Base-by-base conservation (phyloP, 2,797 vertebrate species). In the Syngnathus acus region DNA sequence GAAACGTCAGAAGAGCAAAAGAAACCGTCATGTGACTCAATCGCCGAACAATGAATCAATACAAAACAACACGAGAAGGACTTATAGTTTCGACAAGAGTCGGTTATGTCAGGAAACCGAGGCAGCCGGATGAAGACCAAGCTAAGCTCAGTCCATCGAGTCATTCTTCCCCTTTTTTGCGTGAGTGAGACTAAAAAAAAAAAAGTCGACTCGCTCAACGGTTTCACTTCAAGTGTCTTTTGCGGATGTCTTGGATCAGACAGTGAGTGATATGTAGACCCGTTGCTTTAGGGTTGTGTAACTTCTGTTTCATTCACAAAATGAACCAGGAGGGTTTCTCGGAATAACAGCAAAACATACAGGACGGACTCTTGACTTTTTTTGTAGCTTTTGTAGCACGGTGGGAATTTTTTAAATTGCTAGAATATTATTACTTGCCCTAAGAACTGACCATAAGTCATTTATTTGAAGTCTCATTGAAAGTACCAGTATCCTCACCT, bases 91-190 rank as follows among this genome's bases (percentile, higher is more conserved):
- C 51, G 70, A 71, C 65, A 59, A 69, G 70, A 62, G 82, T 88
- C 88, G 66, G 89, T 92, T 91, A 81, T 75, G 79, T 81, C 87
- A 91, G 90, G 90, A 92, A 93, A 92, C 89, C 80, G 83, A 90
- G 83, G 90, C 89, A 57, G 26, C 14, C 54, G 54, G 54, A 83
- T 83, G 82, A 84, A 83, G 71, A 82, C 84, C 88, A 85, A 82
- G 80, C 87, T 70, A 82, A 82, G 88, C 84, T 86, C 74, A 77
- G 71, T 86, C 86, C 73, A 86, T 88, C 91, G 90, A 92, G 88
- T 93, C 90, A 92, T 91, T 91, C 83, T 85, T 86, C 86, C 87
- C 87, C 82, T 89, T 86, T 32, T 66, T 58, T 54, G 37, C 82
- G 78, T 65, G 66, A 78, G 74, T 13, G 37, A 82, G 76, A 83